Percentiles rank a stretch among this genome's conserved stretches.
Evolutionary conservation across 2,113 vertebrate species (phyloP).

Genomic region (Periophthalmus modestus): DNA sequence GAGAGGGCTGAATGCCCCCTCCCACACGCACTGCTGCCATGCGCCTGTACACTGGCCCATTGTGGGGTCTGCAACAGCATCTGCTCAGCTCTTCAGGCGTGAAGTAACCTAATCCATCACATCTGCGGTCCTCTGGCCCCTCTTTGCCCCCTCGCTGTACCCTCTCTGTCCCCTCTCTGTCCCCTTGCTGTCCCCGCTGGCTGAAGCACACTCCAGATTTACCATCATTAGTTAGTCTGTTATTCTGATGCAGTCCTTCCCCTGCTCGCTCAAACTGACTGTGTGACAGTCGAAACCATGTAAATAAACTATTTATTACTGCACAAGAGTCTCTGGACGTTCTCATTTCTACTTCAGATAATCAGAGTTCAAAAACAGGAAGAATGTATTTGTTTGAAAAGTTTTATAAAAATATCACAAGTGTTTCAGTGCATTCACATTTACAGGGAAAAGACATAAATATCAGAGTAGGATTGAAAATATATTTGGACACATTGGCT

Average conservation of each 20-base stretch:
- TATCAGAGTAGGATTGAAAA: slow-evolving; percentile 37
- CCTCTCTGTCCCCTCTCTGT: slow-evolving; percentile 30
- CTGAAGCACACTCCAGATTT: slow-evolving; percentile 32
- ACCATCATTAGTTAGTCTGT: slow-evolving; percentile 25
- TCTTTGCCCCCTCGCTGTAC: slow-evolving; percentile 18
- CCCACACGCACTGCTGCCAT: slow-evolving; percentile 3
- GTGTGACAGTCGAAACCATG: slow-evolving; percentile 62
- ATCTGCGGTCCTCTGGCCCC: slow-evolving; percentile 32
- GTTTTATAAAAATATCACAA: slow-evolving; percentile 71
- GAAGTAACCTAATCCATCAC: slow-evolving; percentile 55
- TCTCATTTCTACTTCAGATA: background rate
- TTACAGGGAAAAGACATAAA: slow-evolving; percentile 50
- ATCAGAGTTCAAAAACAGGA: slow-evolving; percentile 3
- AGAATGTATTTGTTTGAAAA: slow-evolving; percentile 61
- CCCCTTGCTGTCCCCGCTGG: slow-evolving; percentile 28
- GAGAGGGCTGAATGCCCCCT: slow-evolving; percentile 60
- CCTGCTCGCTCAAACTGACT: slow-evolving; percentile 32
- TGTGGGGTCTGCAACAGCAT: slow-evolving; percentile 37
- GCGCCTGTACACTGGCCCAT: slow-evolving; percentile 30
- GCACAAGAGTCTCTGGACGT: slow-evolving; percentile 13
- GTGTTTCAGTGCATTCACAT: slow-evolving; percentile 64
- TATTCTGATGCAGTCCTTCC: slow-evolving; percentile 23
- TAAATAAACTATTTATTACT: slow-evolving; percentile 72
- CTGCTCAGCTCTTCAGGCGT: slow-evolving; percentile 50
- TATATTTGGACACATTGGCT: slow-evolving; percentile 9